These are phyloP conservation scores for Hoplostethus mediterraneus DNA, from an alignment of 2,797 vertebrate species.

Conservation along the genomic window DNA sequence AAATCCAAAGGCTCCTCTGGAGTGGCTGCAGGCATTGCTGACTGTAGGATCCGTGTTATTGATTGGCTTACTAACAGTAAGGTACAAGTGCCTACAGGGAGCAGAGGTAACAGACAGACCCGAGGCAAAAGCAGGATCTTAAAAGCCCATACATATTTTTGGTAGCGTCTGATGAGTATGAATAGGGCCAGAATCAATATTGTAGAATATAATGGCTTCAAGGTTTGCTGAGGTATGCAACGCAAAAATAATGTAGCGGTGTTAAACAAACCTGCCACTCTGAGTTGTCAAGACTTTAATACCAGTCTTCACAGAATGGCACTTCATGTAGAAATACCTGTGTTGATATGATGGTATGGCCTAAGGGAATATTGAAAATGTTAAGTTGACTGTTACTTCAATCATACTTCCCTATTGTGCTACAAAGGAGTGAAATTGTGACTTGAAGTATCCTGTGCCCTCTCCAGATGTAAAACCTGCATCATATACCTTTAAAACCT, in stretches of 20 bases:
- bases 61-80: neutral
- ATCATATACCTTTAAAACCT: neutral
- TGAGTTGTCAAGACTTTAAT: neutral
- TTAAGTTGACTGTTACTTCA: neutral
- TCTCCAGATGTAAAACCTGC: neutral
- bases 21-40: neutral
- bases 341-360: neutral
- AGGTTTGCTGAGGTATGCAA: neutral
- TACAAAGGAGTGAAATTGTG: neutral
- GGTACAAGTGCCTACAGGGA: neutral
- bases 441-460: neutral
- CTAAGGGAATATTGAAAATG: too few relatives aligned
- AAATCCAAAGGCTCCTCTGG: neutral
- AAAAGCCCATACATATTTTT: neutral
- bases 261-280: neutral
- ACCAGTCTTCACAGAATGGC: neutral
- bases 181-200: neutral
- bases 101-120: neutral
- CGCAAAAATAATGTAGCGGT: neutral
- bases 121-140: neutral
- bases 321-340: neutral
- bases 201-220: neutral
- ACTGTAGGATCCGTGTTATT: neutral
- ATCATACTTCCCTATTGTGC: neutral
- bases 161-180: neutral